Evolutionary conservation across 2,113 vertebrate species (phyloP).

Genomic region (Heterocephalus glaber): DNA sequence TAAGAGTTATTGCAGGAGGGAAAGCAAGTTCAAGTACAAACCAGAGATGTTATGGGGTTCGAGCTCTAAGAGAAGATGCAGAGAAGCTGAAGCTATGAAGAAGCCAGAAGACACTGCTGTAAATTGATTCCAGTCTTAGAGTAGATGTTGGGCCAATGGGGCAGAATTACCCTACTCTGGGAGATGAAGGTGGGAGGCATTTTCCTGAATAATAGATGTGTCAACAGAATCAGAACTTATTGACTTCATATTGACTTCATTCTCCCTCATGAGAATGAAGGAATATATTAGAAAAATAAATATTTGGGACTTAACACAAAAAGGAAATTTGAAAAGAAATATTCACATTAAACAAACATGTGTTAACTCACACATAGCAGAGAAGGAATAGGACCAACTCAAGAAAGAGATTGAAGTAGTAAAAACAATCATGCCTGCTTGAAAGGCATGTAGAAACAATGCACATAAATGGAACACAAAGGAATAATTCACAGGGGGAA

Average conservation of each 20-base stretch:
- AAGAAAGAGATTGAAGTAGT: neutral
- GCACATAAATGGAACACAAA: neutral
- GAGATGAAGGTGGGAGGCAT: neutral
- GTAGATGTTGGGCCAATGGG: neutral
- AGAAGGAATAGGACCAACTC: neutral
- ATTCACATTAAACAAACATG: neutral
- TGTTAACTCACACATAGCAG: neutral
- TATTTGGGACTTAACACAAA: neutral
- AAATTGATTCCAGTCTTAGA: neutral
- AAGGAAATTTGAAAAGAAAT: neutral
- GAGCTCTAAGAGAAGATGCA: neutral
- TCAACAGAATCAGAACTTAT: neutral
- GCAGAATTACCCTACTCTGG: neutral
- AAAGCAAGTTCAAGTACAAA: neutral
- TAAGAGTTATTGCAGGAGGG: neutral
- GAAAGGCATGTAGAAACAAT: conserved; percentile 5
- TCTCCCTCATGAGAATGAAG: neutral
- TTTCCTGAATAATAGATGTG: neutral
- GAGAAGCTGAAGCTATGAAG: neutral
- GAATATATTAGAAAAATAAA: neutral
- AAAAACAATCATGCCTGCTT: neutral
- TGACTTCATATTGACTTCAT: neutral
- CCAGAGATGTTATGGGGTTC: neutral
- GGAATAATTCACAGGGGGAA: neutral
- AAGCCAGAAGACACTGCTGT: neutral